Conservation (phyloP, 2,113 vertebrate genomes). For the Calidris pygmaea region DNA sequence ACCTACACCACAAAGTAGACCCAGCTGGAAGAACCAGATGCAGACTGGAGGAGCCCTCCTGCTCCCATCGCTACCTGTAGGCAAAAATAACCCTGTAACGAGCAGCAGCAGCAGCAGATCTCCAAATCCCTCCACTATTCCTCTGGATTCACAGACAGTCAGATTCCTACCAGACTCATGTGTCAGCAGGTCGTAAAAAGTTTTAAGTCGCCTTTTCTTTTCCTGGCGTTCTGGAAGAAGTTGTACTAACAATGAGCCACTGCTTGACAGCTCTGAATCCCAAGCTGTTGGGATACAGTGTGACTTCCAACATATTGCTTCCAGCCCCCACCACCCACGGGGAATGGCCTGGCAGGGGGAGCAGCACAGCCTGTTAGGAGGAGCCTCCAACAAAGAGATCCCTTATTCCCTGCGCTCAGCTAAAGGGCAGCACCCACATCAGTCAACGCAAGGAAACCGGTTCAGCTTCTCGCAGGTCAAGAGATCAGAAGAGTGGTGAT, state of each 20-base stretch:
- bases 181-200: conserved; percentile 49
- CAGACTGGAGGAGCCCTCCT: background rate
- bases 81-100: background rate
- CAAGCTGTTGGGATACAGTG: conserved; percentile 64
- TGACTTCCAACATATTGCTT: conserved; percentile 55
- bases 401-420: background rate
- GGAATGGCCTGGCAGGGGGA: conserved; percentile 60
- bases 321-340: conserved; percentile 55
- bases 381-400: conserved; percentile 30
- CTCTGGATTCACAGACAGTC: background rate
- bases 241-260: conserved; percentile 60
- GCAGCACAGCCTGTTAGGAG: conserved; percentile 48
- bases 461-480: background rate
- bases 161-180: background rate
- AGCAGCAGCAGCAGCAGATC: background rate
- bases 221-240: conserved; percentile 28
- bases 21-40: background rate
- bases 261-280: conserved; percentile 56
- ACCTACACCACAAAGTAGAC: background rate
- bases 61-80: background rate
- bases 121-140: background rate
- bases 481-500: background rate
- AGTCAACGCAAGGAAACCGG: background rate
- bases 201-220: conserved; percentile 41
- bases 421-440: conserved; percentile 8